Conservation (phyloP, 1,140 invertebrate genomes). For the Papilio polyxenes region DNA sequence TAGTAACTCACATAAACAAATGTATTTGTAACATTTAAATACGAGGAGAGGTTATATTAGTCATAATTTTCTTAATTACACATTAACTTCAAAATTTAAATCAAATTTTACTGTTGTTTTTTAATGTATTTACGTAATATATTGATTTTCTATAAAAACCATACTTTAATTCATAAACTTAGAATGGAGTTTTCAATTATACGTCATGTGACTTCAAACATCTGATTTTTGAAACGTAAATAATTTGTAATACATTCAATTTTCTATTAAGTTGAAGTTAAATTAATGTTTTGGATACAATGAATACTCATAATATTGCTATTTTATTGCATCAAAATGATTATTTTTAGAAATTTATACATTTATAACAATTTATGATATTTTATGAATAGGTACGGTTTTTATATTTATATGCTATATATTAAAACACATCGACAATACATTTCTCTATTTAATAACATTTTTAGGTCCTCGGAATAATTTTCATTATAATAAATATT, state of each 20-base stretch:
- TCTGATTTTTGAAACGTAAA: slow-evolving; percentile 46
- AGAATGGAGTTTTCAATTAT: neutral
- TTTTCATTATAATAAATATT: slow-evolving; percentile 38
- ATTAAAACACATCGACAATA: neutral
- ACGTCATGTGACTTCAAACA: slow-evolving; percentile 64
- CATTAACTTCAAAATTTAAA: neutral
- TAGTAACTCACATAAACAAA: neutral
- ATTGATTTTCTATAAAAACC: neutral
- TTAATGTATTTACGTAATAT: neutral
- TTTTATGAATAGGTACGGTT: neutral
- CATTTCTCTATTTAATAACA: neutral
- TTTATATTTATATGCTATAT: neutral
- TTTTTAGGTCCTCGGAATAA: neutral
- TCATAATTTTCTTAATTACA: neutral
- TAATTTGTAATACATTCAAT: slow-evolving; percentile 26
- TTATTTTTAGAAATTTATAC: neutral
- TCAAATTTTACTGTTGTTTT: neutral
- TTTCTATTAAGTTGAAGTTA: neutral
- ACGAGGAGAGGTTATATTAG: neutral
- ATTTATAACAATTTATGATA: neutral
- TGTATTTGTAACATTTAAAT: too few relatives aligned
- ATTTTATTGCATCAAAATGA: slow-evolving; percentile 33
- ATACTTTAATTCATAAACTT: neutral
- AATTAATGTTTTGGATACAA: neutral
- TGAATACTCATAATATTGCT: neutral